Conservation (phyloP, 2,113 vertebrate genomes). For the Dicentrarchus labrax region DNA sequence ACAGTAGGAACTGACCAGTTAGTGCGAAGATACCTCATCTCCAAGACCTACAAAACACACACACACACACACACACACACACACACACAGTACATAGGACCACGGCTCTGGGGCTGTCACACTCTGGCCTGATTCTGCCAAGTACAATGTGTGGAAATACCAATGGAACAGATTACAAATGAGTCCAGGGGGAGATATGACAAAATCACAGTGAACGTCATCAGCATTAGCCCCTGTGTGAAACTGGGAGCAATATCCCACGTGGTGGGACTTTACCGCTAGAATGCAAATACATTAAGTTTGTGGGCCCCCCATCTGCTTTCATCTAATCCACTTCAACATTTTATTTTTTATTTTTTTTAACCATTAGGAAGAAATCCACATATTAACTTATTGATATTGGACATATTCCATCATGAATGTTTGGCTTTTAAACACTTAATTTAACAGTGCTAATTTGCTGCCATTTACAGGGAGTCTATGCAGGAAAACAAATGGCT, state of each 20-base stretch:
- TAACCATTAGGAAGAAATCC: not conserved
- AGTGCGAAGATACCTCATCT: too few relatives aligned
- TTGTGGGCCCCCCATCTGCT: not conserved
- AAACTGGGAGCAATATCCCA: conserved; percentile 13
- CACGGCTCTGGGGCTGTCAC: too few relatives aligned
- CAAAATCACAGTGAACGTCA: conserved; percentile 59
- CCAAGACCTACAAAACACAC: too few relatives aligned
- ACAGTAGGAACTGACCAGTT: too few relatives aligned
- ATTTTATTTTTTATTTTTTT: too few relatives aligned
- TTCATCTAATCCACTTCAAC: not conserved
- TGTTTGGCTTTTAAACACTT: not conserved
- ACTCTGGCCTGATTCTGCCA: conserved; percentile 80
- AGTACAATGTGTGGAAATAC: conserved; percentile 58
- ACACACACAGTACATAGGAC: too few relatives aligned
- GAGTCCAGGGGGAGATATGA: conserved; percentile 51
- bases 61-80: too few relatives aligned
- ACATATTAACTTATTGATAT: not conserved
- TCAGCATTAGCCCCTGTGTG: conserved; percentile 25
- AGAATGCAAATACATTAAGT: conserved; percentile 2
- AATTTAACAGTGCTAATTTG: not conserved
- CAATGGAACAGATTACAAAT: conserved; percentile 64
- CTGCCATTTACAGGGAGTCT: not conserved
- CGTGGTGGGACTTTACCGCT: not conserved
- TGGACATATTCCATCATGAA: not conserved
- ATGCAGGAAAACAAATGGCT: not conserved